Evolutionary conservation across 2,888 invertebrate species (phyloP).

Genomic region (Cerastis leucographa): DNA sequence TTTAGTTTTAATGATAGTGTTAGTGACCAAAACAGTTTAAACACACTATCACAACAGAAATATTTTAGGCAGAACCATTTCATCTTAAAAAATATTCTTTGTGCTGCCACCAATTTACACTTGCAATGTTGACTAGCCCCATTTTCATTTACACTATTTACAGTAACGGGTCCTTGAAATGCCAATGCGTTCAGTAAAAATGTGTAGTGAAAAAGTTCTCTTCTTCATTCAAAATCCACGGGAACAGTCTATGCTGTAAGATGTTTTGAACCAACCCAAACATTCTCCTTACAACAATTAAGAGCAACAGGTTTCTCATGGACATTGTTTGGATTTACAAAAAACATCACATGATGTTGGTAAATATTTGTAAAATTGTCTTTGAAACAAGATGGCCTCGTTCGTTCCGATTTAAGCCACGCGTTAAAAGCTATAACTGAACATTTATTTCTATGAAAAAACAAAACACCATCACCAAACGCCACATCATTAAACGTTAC

Average conservation of each 20-base stretch:
- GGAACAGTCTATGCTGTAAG: neutral
- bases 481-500: constrained; percentile 65
- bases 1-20: too few relatives aligned
- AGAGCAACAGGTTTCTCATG: neutral
- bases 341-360: too few relatives aligned
- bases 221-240: neutral
- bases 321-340: neutral
- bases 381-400: neutral
- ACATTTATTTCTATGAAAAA: neutral
- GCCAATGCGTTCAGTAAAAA: neutral
- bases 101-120: neutral
- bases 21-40: too few relatives aligned
- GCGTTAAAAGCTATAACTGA: neutral
- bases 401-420: too few relatives aligned
- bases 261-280: neutral
- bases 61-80: neutral
- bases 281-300: neutral
- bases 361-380: neutral
- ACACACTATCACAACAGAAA: neutral
- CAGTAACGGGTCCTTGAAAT: too few relatives aligned
- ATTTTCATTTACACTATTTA: neutral
- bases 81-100: neutral
- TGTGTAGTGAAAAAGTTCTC: neutral
- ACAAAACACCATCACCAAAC: constrained; percentile 35
- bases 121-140: too few relatives aligned